Evolutionary conservation across 2,113 vertebrate species (phyloP), one percentile per base, ranked within the genome.

Genomic region (Ptychochromis oligacanthus): DNA sequence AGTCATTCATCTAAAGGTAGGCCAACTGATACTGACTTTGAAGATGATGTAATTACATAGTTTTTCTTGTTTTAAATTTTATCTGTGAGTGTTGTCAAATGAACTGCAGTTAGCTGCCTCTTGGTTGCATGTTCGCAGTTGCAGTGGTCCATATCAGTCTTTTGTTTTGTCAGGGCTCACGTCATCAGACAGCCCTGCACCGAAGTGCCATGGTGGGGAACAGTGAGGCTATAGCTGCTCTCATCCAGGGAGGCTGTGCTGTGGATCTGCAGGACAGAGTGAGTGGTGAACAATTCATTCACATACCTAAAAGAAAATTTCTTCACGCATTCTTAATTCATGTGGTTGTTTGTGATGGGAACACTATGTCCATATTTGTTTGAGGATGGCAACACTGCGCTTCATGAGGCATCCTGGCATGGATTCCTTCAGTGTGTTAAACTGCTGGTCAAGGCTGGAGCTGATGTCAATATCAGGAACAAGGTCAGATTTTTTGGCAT

Each of bases 361-460:
- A 40, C 6, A 3, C 6, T 75, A 36, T 36, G 36, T 36, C 36
- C 8, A 8, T 20, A 18, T 34, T 83, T 55, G 86, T 76, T 74
- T 85, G 36, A 98, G 97, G 97, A 97, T 2, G 97, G 97, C 61
- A 98, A 97, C 89, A 97, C 97, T 0, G 97, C 97, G 46, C 96
- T 98, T 56, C 97, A 98, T 2, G 97, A 98, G 92, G 97, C 95
- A 1, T 96, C 95, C 10, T 98, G 97, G 97, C 97, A 98, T 2
- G 97, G 97, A 17, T 98, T 98, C 95, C 96, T 96, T 88, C 96
- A 96, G 81, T 97, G 96, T 58, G 96, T 96, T 90, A 97, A 97
- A 92, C 94, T 97, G 80, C 96, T 98, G 2, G 92, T 98, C 92
- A 97, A 97, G 93, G 96, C 96, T 18, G 97, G 96, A 82, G 97